Conservation (phyloP, 2,888 invertebrate genomes). For the Incurvaria masculella region DNA sequence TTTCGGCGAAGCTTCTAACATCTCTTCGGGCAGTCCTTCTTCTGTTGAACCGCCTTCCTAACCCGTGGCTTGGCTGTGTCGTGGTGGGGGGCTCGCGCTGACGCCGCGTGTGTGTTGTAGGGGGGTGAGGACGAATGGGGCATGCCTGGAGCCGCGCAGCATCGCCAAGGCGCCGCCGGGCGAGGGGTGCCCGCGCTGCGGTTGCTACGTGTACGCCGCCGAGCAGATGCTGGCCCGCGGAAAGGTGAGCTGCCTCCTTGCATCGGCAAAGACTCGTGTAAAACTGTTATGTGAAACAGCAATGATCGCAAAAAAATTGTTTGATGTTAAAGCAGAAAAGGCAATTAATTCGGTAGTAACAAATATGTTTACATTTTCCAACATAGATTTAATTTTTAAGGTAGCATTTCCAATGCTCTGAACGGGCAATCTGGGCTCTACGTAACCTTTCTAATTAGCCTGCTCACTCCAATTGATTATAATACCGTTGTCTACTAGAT, state of each 20-base stretch:
- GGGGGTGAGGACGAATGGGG: slow-evolving; percentile 56
- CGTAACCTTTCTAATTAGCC: no score
- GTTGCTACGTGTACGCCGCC: slow-evolving; percentile 86
- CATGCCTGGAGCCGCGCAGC: slow-evolving; percentile 65
- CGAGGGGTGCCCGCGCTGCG: slow-evolving; percentile 85
- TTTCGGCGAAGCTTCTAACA: slow-evolving; percentile 39
- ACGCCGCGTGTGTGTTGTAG: slow-evolving; percentile 28
- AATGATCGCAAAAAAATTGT: no score
- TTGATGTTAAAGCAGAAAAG: no score
- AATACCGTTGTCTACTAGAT: no score
- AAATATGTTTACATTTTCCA: no score
- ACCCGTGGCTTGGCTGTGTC: not conserved
- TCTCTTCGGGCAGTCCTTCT: slow-evolving; percentile 37
- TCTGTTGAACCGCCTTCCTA: not conserved
- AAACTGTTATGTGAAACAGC: slow-evolving; percentile 31
- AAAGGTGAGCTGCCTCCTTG: slow-evolving; percentile 61
- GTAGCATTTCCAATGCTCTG: no score
- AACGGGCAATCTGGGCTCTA: no score
- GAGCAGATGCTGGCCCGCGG: slow-evolving; percentile 91
- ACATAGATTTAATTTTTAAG: no score
- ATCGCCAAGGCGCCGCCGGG: slow-evolving; percentile 83
- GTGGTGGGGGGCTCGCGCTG: slow-evolving; percentile 13
- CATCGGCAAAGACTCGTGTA: not conserved
- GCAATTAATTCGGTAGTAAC: no score
- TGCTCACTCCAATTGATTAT: no score